These are phyloP conservation scores for Eciton burchellii DNA, from an alignment of 1,140 invertebrate species.

Conservation along the genomic window DNA sequence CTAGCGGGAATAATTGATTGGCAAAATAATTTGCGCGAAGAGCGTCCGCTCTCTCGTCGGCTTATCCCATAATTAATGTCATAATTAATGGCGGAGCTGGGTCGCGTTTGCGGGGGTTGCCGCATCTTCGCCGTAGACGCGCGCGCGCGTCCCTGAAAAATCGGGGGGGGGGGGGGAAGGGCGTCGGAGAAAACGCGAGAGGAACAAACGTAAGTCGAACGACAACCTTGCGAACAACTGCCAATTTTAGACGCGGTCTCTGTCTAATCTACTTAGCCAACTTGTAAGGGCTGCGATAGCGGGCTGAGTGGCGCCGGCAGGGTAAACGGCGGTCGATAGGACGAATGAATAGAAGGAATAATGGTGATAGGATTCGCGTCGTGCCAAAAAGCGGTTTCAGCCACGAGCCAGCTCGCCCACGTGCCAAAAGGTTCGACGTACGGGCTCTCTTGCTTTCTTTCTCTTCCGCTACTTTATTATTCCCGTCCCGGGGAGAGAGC, in stretches of 20 bases:
- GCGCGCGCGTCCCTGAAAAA: constrained; percentile 14
- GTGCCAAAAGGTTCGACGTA: background rate
- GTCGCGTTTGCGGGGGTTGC: background rate
- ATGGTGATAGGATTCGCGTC: constrained; percentile 4
- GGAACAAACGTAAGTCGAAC: constrained; percentile 38
- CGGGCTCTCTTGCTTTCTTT: background rate
- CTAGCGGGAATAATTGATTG: constrained; percentile 56
- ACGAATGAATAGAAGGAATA: constrained; percentile 36
- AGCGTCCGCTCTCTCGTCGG: constrained; percentile 4
- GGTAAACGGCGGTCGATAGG: constrained; percentile 62
- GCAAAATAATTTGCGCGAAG: constrained; percentile 53
- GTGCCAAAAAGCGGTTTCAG: constrained; percentile 21
- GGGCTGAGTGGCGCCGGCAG: constrained; percentile 4
- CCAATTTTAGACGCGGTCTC: constrained; percentile 77
- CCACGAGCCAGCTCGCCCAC: constrained; percentile 12
- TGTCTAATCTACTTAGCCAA: constrained; percentile 41
- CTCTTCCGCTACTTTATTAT: background rate
- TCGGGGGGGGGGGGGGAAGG: no score
- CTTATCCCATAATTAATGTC: constrained; percentile 50
- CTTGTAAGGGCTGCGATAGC: constrained; percentile 11
- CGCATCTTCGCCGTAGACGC: constrained; percentile 23
- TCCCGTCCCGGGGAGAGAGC: background rate
- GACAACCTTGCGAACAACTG: constrained; percentile 76
- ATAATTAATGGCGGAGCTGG: constrained; percentile 31
- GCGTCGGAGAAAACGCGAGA: constrained; percentile 14